These are phyloP conservation scores for Ceratina calcarata DNA, from an alignment of 1,140 invertebrate species.

Conservation along the genomic window DNA sequence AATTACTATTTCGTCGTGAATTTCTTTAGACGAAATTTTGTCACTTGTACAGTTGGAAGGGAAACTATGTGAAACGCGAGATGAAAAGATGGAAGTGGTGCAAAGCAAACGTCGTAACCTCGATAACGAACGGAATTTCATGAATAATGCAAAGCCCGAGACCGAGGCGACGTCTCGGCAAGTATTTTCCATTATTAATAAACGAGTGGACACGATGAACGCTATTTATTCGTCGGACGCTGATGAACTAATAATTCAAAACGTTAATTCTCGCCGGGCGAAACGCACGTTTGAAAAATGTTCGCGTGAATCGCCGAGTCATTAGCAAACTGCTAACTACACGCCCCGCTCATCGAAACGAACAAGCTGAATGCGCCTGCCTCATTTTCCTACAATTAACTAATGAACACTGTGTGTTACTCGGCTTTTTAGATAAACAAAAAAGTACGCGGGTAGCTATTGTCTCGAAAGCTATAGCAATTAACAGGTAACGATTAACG, in stretches of 20 bases:
- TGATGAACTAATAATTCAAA: constrained; percentile 34
- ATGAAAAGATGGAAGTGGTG: background rate
- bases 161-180: background rate
- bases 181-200: constrained; percentile 25
- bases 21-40: background rate
- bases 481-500: background rate
- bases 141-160: constrained; percentile 16
- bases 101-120: constrained; percentile 15
- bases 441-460: background rate
- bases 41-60: background rate
- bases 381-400: constrained; percentile 18
- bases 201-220: background rate
- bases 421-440: background rate
- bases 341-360: background rate
- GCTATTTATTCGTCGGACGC: background rate
- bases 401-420: background rate
- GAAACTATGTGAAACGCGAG: background rate
- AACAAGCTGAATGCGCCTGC: background rate
- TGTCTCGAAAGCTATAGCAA: background rate
- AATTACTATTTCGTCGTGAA: background rate
- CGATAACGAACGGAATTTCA: constrained; percentile 19
- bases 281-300: constrained; percentile 23
- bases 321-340: constrained; percentile 24
- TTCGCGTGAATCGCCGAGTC: constrained; percentile 29
- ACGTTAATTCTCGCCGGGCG: background rate